Percentiles rank a stretch among this genome's conserved stretches.
These are phyloP conservation scores for Drosophila bipectinata DNA, from an alignment of 1,140 invertebrate species.

Conservation along the genomic window DNA sequence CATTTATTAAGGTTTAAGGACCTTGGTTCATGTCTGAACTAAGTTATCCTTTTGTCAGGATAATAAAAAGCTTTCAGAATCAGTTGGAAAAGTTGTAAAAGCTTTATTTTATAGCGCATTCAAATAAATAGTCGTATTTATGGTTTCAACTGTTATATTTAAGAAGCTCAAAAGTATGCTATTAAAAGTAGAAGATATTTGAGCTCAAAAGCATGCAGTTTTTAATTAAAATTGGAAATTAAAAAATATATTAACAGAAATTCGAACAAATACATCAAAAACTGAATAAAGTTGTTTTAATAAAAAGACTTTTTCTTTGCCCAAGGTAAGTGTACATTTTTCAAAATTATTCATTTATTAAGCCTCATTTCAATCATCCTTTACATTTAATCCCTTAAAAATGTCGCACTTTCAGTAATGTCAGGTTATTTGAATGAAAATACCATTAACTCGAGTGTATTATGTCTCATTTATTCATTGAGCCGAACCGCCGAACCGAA, in stretches of 20 bases:
- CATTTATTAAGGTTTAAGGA: too few species aligned
- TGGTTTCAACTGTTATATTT: not conserved
- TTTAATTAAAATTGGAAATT: not conserved
- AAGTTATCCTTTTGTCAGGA: not conserved
- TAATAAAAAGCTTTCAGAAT: not conserved
- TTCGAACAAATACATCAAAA: too few species aligned
- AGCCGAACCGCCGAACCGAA: not conserved
- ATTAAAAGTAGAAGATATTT: conserved; percentile 4
- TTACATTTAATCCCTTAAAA: too few species aligned
- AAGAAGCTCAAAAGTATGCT: conserved; percentile 7
- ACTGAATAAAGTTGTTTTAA: too few species aligned
- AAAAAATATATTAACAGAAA: too few species aligned
- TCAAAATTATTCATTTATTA: too few species aligned
- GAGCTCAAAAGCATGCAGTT: conserved; percentile 1
- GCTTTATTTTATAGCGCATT: not conserved
- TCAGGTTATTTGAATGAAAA: not conserved
- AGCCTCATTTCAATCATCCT: too few species aligned
- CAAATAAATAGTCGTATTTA: conserved; percentile 10
- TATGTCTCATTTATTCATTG: conserved; percentile 2
- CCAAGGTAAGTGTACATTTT: too few species aligned
- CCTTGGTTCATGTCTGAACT: not conserved
- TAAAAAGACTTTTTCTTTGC: too few species aligned
- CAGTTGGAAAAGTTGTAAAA: not conserved
- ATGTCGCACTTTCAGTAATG: not conserved
- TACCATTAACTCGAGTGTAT: not conserved